Percentiles rank a stretch among this genome's conserved stretches.
Conservation (phyloP, 2,113 vertebrate genomes). For the Xiphophorus couchianus region DNA sequence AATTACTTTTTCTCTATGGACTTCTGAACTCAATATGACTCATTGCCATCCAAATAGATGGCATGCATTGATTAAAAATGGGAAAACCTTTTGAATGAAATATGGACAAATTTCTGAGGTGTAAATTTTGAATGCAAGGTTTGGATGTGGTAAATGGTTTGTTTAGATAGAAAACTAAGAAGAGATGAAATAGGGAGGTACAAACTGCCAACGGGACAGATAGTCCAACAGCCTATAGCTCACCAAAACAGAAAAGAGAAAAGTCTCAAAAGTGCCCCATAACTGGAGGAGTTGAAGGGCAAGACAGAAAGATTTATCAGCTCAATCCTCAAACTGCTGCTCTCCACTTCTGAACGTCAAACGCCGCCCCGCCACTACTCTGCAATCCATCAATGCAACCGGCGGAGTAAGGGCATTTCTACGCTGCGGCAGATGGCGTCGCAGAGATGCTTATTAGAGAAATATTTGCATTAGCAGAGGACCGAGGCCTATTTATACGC, state of each 20-base stretch:
- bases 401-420: constrained; percentile 19
- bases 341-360: neutral
- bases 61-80: neutral
- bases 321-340: constrained; percentile 14
- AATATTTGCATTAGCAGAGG: constrained; percentile 38
- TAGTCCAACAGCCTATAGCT: constrained; percentile 4
- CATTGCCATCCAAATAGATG: too few species aligned
- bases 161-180: neutral
- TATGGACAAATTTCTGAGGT: neutral
- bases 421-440: constrained; percentile 16
- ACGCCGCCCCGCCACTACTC: neutral
- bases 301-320: constrained; percentile 21
- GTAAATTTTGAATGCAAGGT: neutral
- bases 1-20: neutral
- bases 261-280: neutral
- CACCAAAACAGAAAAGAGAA: neutral
- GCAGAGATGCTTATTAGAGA: constrained; percentile 23
- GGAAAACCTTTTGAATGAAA: neutral
- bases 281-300: constrained; percentile 1
- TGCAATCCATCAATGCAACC: neutral
- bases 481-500: constrained; percentile 39
- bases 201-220: neutral
- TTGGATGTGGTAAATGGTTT: neutral
- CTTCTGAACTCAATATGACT: neutral
- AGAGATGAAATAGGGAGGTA: neutral